Percentiles rank a stretch among this genome's conserved stretches.
These are phyloP conservation scores for Meloidogyne floridensis DNA, from an alignment of 1,140 invertebrate genomes.

Conservation along the genomic window DNA sequence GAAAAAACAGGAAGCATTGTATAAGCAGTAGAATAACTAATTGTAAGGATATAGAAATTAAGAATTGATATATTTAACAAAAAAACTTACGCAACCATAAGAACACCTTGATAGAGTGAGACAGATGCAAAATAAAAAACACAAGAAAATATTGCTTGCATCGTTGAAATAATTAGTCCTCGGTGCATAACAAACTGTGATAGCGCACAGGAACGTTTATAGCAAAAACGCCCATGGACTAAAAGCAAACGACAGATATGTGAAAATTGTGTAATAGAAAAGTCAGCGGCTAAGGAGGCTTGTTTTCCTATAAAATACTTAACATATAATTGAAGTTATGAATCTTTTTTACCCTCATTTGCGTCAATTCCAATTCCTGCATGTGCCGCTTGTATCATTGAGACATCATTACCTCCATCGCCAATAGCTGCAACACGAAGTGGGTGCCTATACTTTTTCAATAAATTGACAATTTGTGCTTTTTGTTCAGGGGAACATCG, in stretches of 20 bases:
- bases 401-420: slow-evolving; percentile 73
- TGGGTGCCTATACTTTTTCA: slow-evolving; percentile 84
- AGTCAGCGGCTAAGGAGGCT: slow-evolving; percentile 96
- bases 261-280: slow-evolving; percentile 90
- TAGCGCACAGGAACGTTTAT: slow-evolving; percentile 90
- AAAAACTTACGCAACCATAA: slow-evolving; percentile 86
- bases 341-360: slow-evolving; percentile 67
- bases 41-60: slow-evolving; percentile 56
- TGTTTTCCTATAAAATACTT: slow-evolving; percentile 75
- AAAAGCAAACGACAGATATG: slow-evolving; percentile 81
- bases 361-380: slow-evolving; percentile 91
- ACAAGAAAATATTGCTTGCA: slow-evolving; percentile 97
- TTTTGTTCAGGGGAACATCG: slow-evolving; percentile 98
- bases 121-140: slow-evolving; percentile 98
- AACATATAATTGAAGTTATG: neutral
- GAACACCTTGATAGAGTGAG: slow-evolving; percentile 92
- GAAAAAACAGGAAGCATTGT: slow-evolving; percentile 98
- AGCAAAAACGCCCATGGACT: slow-evolving; percentile 91
- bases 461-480: slow-evolving; percentile 86
- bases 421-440: slow-evolving; percentile 69
- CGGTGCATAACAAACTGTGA: slow-evolving; percentile 98
- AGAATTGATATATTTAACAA: slow-evolving; percentile 29
- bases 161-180: slow-evolving; percentile 94
- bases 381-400: slow-evolving; percentile 84
- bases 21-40: slow-evolving; percentile 89